These are phyloP conservation scores for Atlantisia rogersi DNA, from an alignment of 2,113 vertebrate genomes.

Conservation along the genomic window DNA sequence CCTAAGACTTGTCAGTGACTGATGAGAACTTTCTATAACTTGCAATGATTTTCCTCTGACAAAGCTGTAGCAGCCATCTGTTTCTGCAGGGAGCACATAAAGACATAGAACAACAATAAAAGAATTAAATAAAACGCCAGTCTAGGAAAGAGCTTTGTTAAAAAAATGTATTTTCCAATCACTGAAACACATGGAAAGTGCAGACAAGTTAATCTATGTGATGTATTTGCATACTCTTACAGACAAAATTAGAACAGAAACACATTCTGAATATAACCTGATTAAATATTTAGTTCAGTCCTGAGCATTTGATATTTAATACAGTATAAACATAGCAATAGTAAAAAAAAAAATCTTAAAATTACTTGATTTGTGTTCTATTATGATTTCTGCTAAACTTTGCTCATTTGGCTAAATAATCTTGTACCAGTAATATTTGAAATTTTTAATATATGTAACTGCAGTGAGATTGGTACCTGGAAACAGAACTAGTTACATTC, in stretches of 20 bases:
- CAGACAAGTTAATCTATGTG: conserved; percentile 77
- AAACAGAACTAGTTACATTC: conserved; percentile 66
- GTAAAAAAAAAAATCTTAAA: conserved; percentile 59
- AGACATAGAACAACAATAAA: not conserved
- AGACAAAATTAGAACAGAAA: conserved; percentile 79
- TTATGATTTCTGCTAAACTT: conserved; percentile 64
- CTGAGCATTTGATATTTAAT: conserved; percentile 82
- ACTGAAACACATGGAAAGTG: conserved; percentile 80
- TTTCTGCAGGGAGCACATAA: not conserved
- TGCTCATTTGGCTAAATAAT: conserved; percentile 75
- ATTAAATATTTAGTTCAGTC: conserved; percentile 85
- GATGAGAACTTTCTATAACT: not conserved
- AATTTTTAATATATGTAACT: conserved; percentile 64
- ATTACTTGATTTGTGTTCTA: conserved; percentile 71
- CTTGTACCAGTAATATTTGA: conserved; percentile 72
- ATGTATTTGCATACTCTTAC: conserved; percentile 75
- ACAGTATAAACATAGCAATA: conserved; percentile 75
- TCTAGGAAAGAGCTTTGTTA: conserved; percentile 69
- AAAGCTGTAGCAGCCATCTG: not conserved
- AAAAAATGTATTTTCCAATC: conserved; percentile 74
- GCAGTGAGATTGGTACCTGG: conserved; percentile 69
- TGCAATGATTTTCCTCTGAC: not conserved
- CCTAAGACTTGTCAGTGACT: not conserved
- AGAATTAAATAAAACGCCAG: conserved; percentile 38
- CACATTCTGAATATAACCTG: conserved; percentile 80